These are phyloP conservation scores for Trichomalopsis sarcophagae DNA, from an alignment of 1,140 invertebrate genomes.

Conservation along the genomic window DNA sequence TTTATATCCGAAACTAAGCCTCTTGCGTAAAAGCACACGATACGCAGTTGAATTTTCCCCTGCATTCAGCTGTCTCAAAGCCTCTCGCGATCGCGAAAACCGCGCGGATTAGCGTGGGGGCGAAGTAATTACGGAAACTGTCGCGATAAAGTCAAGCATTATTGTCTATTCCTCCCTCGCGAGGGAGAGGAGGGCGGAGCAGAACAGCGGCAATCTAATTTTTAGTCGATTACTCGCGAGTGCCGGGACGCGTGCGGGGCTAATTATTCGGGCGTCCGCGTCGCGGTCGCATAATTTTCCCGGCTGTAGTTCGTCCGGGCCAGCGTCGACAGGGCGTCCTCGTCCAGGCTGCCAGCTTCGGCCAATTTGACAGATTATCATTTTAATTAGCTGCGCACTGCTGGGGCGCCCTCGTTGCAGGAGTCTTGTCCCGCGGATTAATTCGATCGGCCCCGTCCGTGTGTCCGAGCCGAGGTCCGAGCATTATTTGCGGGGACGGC, in stretches of 20 bases:
- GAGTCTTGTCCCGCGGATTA: not conserved
- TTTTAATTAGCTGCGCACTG: not conserved
- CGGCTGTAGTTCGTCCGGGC: too few relatives aligned
- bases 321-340: not conserved
- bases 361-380: slow-evolving; percentile 1
- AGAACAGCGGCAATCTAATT: not conserved
- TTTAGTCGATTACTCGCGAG: slow-evolving; percentile 3
- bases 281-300: slow-evolving; percentile 3
- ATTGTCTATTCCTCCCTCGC: not conserved
- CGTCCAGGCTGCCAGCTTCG: not conserved
- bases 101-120: not conserved
- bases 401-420: not conserved
- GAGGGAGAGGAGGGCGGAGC: not conserved
- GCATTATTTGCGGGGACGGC: not conserved
- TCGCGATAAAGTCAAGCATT: not conserved
- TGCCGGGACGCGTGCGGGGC: too few relatives aligned
- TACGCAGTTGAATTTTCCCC: not conserved
- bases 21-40: not conserved
- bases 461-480: too few relatives aligned
- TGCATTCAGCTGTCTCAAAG: not conserved
- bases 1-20: too few relatives aligned
- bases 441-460: not conserved
- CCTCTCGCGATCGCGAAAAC: not conserved
- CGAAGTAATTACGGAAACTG: not conserved
- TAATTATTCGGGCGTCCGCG: not conserved